phyloP scores from a whole-genome alignment of 2,888 invertebrate genomes.

The Pyrocoelia pectoralis region DNA sequence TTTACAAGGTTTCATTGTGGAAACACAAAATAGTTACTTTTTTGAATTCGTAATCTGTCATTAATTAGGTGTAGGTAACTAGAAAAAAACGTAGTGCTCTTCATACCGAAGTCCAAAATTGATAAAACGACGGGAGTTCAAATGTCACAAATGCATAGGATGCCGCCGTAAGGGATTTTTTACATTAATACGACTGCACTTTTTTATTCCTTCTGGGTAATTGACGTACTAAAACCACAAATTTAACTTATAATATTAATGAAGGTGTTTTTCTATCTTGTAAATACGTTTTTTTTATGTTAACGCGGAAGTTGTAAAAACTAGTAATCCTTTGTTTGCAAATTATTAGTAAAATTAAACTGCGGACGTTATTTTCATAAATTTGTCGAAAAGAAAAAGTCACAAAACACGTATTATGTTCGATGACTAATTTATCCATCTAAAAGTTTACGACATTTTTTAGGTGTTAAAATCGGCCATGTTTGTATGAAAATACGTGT shows the following conservation, averaged over 20 bases:
- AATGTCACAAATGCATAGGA: not conserved
- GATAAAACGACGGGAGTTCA: not conserved
- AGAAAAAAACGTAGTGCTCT: not conserved
- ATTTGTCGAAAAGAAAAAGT: too few relatives aligned
- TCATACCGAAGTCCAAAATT: not conserved
- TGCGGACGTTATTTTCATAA: too few relatives aligned
- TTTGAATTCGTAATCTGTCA: not conserved
- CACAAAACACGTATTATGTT: too few relatives aligned
- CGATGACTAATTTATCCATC: too few relatives aligned
- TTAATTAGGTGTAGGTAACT: constrained; percentile 10
- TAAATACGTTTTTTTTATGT: not conserved
- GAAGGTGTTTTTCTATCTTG: too few relatives aligned
- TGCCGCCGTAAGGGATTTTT: not conserved
- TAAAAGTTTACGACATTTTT: too few relatives aligned
- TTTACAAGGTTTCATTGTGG: constrained; percentile 24
- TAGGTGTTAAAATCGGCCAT: too few relatives aligned
- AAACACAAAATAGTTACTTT: constrained; percentile 13
- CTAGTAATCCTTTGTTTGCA: not conserved
- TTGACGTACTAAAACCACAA: too few relatives aligned
- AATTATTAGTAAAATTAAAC: not conserved
- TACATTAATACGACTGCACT: not conserved
- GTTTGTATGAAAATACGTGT: too few relatives aligned
- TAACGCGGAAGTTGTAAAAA: not conserved
- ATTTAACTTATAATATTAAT: too few relatives aligned
- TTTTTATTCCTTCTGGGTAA: too few relatives aligned